These are phyloP conservation scores for Cherax quadricarinatus DNA, from an alignment of 1,140 invertebrate species.

Conservation along the genomic window DNA sequence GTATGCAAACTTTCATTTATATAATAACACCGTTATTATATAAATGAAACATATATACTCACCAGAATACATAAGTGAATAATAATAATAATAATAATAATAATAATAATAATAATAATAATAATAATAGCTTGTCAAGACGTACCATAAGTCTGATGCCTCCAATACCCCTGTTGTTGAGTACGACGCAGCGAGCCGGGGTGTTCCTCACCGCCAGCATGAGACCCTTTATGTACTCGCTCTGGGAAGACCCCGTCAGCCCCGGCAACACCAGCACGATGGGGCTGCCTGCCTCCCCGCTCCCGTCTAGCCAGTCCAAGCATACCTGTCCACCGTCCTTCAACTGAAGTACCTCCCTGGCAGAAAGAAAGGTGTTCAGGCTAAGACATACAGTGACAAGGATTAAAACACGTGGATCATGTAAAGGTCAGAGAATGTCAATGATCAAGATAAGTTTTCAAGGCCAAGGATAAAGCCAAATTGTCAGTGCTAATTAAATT, in stretches of 20 bases:
- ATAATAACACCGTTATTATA: no score
- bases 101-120: no score
- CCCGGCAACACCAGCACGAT: constrained; percentile 89
- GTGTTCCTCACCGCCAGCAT: constrained; percentile 82
- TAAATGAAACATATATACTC: no score
- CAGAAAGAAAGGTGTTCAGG: neutral
- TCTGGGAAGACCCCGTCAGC: constrained; percentile 84
- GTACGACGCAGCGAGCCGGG: constrained; percentile 85
- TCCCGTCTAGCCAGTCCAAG: constrained; percentile 84
- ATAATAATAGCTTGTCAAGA: neutral
- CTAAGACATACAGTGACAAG: neutral
- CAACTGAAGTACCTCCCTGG: constrained; percentile 85
- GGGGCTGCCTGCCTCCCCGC: constrained; percentile 77
- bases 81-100: no score
- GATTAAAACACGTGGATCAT: neutral
- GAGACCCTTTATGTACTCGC: constrained; percentile 89
- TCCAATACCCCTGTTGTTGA: constrained; percentile 88
- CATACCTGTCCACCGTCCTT: constrained; percentile 91
- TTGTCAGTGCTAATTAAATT: no score
- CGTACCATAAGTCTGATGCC: constrained; percentile 84
- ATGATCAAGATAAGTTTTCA: no score
- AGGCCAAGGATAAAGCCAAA: no score
- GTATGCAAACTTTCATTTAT: no score
- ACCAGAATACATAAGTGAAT: no score
- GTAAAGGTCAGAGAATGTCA: no score